Percentiles rank a stretch among this genome's conserved stretches.
Conservation (phyloP, 2,797 vertebrate genomes). For the Diceros bicornis region DNA sequence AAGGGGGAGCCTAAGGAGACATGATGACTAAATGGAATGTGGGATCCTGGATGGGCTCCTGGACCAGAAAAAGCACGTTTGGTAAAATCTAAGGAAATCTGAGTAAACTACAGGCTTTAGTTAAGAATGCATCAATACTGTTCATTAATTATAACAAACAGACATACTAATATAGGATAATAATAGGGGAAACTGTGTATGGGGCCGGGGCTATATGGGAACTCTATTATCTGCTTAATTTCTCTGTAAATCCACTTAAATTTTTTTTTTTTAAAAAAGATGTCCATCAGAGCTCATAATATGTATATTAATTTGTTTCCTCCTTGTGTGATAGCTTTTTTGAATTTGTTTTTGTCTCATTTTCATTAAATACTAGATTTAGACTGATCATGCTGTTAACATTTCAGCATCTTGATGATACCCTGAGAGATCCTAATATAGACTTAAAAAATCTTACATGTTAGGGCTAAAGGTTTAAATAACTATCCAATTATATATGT, state of each 20-base stretch:
- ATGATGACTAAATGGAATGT: fast-evolving
- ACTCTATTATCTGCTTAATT: neutral
- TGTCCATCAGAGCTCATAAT: neutral
- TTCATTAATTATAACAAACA: neutral
- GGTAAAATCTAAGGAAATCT: neutral
- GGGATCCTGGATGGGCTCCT: neutral
- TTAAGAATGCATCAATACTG: neutral
- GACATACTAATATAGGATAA: neutral
- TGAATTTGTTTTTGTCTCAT: neutral
- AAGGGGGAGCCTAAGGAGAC: neutral
- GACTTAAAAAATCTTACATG: neutral
- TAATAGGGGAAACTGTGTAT: fast-evolving
- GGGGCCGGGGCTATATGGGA: neutral
- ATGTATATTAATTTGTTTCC: neutral
- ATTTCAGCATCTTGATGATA: neutral
- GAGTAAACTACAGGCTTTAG: neutral
- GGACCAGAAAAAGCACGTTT: neutral
- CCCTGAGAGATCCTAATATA: neutral
- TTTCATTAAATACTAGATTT: neutral
- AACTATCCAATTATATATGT: neutral
- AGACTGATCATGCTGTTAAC: neutral
- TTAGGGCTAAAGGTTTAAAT: neutral
- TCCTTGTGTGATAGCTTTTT: neutral
- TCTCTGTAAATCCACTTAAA: neutral
- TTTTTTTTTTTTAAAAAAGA: neutral